Base-by-base conservation (phyloP, 2,888 invertebrate species). In the Nemoura dubitans region DNA sequence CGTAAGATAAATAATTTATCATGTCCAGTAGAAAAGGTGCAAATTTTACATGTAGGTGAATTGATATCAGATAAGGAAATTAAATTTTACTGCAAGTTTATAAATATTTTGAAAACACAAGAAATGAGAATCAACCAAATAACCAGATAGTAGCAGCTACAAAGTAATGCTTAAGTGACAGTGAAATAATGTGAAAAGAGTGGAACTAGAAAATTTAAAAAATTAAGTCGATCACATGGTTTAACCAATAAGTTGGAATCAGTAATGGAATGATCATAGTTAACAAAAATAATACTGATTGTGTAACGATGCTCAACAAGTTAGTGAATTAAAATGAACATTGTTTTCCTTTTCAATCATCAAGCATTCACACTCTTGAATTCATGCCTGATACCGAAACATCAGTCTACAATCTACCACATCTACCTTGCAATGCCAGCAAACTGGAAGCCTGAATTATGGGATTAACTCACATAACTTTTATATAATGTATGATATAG, bases 361-460 rank as follows among this genome's bases (percentile, higher is more conserved):
- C 59, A 59, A 59, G 14, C 59, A 59, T 59, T 59, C 59, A 59
- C 59, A 7, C 59, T 21, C 59, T 16, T 21, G 14, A 7, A 10
- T 59, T 59, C 36, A 36, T 10, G 59, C 59, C 6, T 59, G 59
- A 59, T 59, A 7, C 21, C 16, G 59, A 59, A 10, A 21, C 16
- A 21, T 21, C 59, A 21, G 59, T 59, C 36, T 59, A 59, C 10
- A 59, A 16, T 59, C 59, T 21, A 21, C 59, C 59, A 59, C 59
- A 21, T 59, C 59, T 59, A 59, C 59, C 59, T 59, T 59, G 59
- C 59, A 59, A 78, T 78, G 30, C 86, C 86, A 82, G 86, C 86
- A 76, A 26, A 42, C 43, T 87, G 87, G 87, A 87, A 87, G 87
- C 87, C 87, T 86, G 86, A 84, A 87, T 43, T 86, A 59, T 77